Base-by-base conservation (phyloP, 2,888 invertebrate genomes). In the Stenodera caucasica region DNA sequence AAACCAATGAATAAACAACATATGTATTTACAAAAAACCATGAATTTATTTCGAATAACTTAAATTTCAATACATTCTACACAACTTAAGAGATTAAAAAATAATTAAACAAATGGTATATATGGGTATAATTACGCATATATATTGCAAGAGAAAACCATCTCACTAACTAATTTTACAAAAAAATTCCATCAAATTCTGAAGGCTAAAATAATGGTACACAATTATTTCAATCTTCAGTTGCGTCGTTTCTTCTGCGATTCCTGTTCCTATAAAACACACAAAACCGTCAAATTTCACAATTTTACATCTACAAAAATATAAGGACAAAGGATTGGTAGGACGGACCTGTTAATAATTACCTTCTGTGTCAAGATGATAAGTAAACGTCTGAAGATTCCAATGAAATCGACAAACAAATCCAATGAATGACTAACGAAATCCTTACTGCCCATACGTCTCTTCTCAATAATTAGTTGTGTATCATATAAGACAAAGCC, bases 401-500 rank as follows among this genome's bases (percentile, higher is more conserved):
- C 90, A 81, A 97, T 86, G 77, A 98, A 91, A 81, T 98, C 98
- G 76, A 98, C 89, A 85, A 98, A 98, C 66, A 98, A 84, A 77
- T 96, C 94, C 69, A 98, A 84, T 12, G 95, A 90, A 81, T 98
- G 97, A 80, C 88, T 86, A 68, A 98, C 90, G 79, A 92, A 97
- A 82, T 98, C 98, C 78, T 90, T 92, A 84, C 88, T 96, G 63
- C 98, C 97, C 81, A 86, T 85, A 66, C 94, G 88, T 70, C 90
- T 88, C 80, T 97, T 97, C 81, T 96, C 96, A 73, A 98, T 90
- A 70, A 98, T 97, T 68, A 94, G 83, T 82, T 98, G 98, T n/a
- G 98, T 99, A 81, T 98, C 98, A 76, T 93, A 98, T 66, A 98
- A 84, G 12, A 99, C 90, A 81, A 98, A 98, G 60, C 91, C 96